Conservation (phyloP, 2,113 vertebrate genomes). For the Sebastes fasciatus region DNA sequence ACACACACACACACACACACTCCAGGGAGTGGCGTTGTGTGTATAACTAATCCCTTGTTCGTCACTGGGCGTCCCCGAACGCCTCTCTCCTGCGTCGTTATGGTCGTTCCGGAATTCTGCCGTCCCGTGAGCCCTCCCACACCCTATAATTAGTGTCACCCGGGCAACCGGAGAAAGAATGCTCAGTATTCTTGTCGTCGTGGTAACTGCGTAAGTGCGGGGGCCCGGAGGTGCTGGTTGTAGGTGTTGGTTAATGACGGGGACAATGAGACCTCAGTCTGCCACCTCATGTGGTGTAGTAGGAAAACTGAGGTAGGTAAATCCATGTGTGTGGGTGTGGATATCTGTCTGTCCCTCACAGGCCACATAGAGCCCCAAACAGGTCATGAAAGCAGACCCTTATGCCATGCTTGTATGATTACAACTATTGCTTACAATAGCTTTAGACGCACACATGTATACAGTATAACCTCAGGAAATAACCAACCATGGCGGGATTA, state of each 20-base stretch:
- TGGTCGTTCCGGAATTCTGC: conserved; percentile 73
- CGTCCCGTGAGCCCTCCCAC: conserved; percentile 74
- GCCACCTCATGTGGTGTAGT: conserved; percentile 37
- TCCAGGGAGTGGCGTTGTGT: conserved; percentile 71
- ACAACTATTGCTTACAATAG: conserved; percentile 26
- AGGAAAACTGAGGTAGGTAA: conserved; percentile 23
- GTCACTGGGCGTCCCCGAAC: conserved; percentile 74
- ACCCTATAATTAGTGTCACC: conserved; percentile 79
- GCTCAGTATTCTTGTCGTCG: conserved; percentile 73
- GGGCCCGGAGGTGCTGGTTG: conserved; percentile 61
- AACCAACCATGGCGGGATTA: conserved; percentile 2
- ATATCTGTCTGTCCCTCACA: background rate
- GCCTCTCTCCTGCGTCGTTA: conserved; percentile 69
- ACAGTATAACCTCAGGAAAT: conserved; percentile 19
- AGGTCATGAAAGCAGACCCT: conserved; percentile 23
- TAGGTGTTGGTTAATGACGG: conserved; percentile 69
- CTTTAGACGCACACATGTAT: background rate
- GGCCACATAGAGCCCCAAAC: conserved; percentile 5
- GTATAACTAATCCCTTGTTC: conserved; percentile 74
- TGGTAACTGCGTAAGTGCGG: conserved; percentile 72
- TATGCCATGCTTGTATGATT: conserved; percentile 11
- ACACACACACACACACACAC: conserved; percentile 53
- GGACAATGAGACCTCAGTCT: conserved; percentile 67
- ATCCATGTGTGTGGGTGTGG: background rate
- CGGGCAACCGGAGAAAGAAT: conserved; percentile 80